Percentiles rank a stretch among this genome's conserved stretches.
These are phyloP conservation scores for Phrynocephalus vlangalii DNA, from an alignment of 2,797 vertebrate genomes.

Conservation along the genomic window DNA sequence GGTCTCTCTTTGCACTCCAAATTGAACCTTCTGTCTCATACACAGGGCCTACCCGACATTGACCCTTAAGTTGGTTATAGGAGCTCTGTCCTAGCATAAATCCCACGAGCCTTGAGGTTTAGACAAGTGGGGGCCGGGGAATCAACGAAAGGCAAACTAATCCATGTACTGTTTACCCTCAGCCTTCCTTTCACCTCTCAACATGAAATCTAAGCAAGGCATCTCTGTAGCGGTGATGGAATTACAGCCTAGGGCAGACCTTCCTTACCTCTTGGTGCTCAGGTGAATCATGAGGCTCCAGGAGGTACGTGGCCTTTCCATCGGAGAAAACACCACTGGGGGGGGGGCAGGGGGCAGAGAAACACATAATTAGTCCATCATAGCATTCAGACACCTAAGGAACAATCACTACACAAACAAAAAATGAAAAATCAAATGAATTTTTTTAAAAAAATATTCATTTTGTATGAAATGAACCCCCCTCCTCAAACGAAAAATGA, in stretches of 20 bases:
- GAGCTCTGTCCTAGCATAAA: background rate
- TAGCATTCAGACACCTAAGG: background rate
- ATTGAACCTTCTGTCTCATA: background rate
- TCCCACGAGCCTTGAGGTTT: background rate
- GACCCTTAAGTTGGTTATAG: background rate
- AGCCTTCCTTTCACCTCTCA: slow-evolving; percentile 35
- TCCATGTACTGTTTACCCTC: background rate
- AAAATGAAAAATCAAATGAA: too few species aligned
- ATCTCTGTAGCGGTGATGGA: background rate
- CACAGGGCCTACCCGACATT: too few species aligned
- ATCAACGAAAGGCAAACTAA: background rate
- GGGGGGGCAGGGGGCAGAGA: slow-evolving; percentile 39
- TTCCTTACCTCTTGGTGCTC: slow-evolving; percentile 61
- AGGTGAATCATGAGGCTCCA: slow-evolving; percentile 81
- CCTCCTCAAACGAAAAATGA: too few species aligned
- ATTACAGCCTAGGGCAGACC: slow-evolving; percentile 24
- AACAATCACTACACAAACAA: background rate
- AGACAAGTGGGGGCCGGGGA: background rate
- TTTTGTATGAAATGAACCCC: too few species aligned
- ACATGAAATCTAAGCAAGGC: slow-evolving; percentile 26
- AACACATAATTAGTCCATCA: background rate
- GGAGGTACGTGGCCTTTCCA: slow-evolving; percentile 85
- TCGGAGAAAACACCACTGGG: slow-evolving; percentile 92
- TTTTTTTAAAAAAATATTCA: too few species aligned
- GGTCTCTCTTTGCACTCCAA: background rate